These are phyloP conservation scores for Chaetorhynchus papuensis DNA, from an alignment of 2,113 vertebrate species.

Conservation along the genomic window DNA sequence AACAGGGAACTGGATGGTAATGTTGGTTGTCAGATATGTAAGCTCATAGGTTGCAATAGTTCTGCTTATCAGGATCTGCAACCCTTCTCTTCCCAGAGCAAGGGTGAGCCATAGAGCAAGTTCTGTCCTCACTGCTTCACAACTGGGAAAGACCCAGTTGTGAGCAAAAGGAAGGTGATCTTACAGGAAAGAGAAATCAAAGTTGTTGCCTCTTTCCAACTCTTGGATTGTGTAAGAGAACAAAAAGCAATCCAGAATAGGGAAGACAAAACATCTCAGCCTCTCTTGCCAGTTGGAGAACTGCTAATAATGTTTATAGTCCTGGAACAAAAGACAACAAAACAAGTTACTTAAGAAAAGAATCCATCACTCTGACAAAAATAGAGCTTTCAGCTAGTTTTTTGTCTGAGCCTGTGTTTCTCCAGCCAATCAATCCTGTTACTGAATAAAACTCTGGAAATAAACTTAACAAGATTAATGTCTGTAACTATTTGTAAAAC, in stretches of 20 bases:
- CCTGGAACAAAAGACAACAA: conserved; percentile 42
- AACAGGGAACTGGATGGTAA: neutral
- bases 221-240: neutral
- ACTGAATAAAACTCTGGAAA: conserved; percentile 63
- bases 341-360: conserved; percentile 54
- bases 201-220: neutral
- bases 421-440: conserved; percentile 56
- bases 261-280: neutral
- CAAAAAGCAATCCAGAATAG: neutral
- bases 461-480: conserved; percentile 67
- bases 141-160: neutral
- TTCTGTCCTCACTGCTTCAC: neutral
- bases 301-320: conserved; percentile 39
- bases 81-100: neutral
- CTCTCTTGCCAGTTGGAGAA: conserved; percentile 25
- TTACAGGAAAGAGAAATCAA: neutral
- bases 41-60: neutral
- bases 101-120: rapidly evolving
- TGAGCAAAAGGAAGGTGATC: neutral
- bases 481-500: conserved; percentile 69
- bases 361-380: conserved; percentile 58
- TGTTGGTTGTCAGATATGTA: neutral
- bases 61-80: neutral
- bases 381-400: conserved; percentile 44
- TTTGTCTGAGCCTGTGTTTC: conserved; percentile 21